Conservation (phyloP, 2,113 vertebrate species). For the Erinaceus europaeus region DNA sequence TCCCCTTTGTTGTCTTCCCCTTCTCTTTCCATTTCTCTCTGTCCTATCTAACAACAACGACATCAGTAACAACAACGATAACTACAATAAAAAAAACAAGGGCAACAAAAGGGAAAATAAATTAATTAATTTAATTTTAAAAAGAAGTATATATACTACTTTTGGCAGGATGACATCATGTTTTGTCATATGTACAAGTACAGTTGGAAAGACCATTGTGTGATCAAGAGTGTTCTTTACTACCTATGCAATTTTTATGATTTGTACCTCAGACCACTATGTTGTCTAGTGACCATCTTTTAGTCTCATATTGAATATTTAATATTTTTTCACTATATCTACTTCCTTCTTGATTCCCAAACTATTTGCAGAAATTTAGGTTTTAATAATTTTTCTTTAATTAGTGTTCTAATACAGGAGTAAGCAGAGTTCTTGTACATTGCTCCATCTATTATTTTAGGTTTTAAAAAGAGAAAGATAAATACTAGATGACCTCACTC, state of each 20-base stretch:
- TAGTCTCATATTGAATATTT: neutral
- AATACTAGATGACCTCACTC: too few relatives aligned
- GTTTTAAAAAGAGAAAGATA: too few relatives aligned
- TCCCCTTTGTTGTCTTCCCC: too few relatives aligned
- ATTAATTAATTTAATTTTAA: too few relatives aligned
- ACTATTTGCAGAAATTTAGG: neutral
- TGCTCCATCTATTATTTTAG: too few relatives aligned
- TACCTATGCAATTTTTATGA: neutral
- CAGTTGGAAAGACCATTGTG: slow-evolving; percentile 8
- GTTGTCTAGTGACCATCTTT: neutral
- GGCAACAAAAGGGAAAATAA: too few relatives aligned
- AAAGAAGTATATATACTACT: too few relatives aligned
- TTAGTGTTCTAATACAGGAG: neutral
- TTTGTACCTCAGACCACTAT: neutral
- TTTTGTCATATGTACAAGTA: neutral
- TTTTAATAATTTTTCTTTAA: neutral
- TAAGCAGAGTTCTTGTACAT: slow-evolving; percentile 22
- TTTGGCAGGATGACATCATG: slow-evolving; percentile 14
- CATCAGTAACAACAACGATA: too few relatives aligned
- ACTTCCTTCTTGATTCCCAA: neutral
- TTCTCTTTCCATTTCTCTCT: too few relatives aligned
- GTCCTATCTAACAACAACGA: too few relatives aligned
- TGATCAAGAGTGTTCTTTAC: neutral
- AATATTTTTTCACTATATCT: neutral
- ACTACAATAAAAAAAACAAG: too few relatives aligned